Conservation (phyloP, 2,888 invertebrate species). For the Acrocera orbiculus region DNA sequence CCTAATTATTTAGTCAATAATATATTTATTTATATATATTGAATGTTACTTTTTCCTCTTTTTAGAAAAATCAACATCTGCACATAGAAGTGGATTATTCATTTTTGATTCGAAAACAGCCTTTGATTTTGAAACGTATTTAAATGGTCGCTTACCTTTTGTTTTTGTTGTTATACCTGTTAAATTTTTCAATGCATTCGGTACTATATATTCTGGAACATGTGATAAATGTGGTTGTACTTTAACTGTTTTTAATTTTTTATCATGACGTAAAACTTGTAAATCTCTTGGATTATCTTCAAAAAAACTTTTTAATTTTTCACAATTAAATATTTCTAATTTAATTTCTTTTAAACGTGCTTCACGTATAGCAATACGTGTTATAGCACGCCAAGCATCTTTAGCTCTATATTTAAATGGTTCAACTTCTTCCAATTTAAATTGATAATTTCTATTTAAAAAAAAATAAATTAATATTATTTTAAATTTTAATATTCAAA, state of each 20-base stretch:
- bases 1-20: too few species aligned
- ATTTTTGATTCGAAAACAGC: constrained; percentile 22
- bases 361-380: constrained; percentile 81
- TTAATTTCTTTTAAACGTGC: constrained; percentile 92
- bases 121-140: constrained; percentile 18
- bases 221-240: constrained; percentile 71
- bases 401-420: constrained; percentile 87
- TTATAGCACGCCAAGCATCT: constrained; percentile 91
- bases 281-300: constrained; percentile 81
- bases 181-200: constrained; percentile 52
- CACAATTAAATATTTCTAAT: constrained; percentile 78
- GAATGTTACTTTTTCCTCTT: constrained; percentile 15
- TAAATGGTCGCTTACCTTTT: constrained; percentile 7
- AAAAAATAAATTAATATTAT: neutral
- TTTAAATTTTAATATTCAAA: neutral
- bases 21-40: neutral
- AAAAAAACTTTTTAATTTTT: constrained; percentile 83
- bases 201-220: constrained; percentile 85
- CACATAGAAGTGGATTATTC: constrained; percentile 26
- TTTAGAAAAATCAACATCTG: constrained; percentile 26
- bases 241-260: constrained; percentile 67
- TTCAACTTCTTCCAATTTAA: constrained; percentile 88
- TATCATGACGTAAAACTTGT: constrained; percentile 68
- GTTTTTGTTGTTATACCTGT: constrained; percentile 31
- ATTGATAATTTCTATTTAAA: constrained; percentile 64